Percentiles rank a stretch among this genome's conserved stretches.
Conservation (phyloP, 2,888 invertebrate genomes). For the Campoletis raptor region DNA sequence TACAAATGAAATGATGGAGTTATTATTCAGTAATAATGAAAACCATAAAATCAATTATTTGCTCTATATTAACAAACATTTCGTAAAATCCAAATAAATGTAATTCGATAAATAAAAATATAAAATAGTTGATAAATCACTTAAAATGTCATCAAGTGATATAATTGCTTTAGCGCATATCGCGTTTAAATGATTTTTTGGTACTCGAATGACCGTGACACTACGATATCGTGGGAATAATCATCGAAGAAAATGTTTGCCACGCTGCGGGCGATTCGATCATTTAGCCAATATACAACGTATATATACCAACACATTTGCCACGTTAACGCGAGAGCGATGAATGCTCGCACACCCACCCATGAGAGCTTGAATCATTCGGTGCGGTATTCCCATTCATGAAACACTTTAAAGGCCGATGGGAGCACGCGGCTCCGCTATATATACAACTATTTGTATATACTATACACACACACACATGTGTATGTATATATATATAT, state of each 20-base stretch:
- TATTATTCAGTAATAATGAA: not conserved
- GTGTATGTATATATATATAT: not conserved
- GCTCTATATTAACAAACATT: not conserved
- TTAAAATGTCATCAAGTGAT: not conserved
- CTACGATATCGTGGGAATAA: slow-evolving; percentile 34
- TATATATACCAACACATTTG: slow-evolving; percentile 37
- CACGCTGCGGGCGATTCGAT: slow-evolving; percentile 52
- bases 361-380: slow-evolving; percentile 63
- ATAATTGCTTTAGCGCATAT: slow-evolving; percentile 22
- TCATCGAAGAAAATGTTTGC: slow-evolving; percentile 61
- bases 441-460: not conserved
- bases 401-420: slow-evolving; percentile 63
- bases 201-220: not conserved
- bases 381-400: slow-evolving; percentile 64
- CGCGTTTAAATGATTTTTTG: slow-evolving; percentile 31
- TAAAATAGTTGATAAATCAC: not conserved
- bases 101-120: not conserved
- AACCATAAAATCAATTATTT: not conserved
- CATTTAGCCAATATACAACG: slow-evolving; percentile 49
- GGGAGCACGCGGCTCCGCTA: slow-evolving; percentile 36
- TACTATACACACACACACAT: not conserved
- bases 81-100: not conserved
- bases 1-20: not conserved
- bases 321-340: slow-evolving; percentile 42
- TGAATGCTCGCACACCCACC: slow-evolving; percentile 55